Evolutionary conservation across 2,113 vertebrate species (phyloP), one percentile per base, ranked within the genome.

Genomic region (Orientallactaga bullata): DNA sequence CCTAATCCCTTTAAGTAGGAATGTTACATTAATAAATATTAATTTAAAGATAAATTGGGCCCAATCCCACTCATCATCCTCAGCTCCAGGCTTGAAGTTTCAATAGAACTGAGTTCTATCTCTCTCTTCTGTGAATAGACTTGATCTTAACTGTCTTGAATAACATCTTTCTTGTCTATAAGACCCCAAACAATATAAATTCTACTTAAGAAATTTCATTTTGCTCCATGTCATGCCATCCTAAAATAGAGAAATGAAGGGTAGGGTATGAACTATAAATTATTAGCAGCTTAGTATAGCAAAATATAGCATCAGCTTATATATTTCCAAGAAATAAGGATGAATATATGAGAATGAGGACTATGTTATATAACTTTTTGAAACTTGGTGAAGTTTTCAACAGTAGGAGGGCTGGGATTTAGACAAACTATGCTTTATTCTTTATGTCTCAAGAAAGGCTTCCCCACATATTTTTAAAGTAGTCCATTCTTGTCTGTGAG

Each of bases 391-490:
- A 79, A 93, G 73, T 30, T 76, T 18, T 5, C 51, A 82, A 42
- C n/a, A 91, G 32, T 24, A 81, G 47, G 37, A 78, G 20, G 2
- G 1, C 15, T 28, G 12, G 5, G 30, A 91, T 93, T 89, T 96
- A 11, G 12, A 85, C n/a, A 90, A 20, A 32, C 17, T 85, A 16
- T 26, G 17, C 32, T 78, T 66, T 30, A 80, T 68, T 3, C 7
- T 32, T 76, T 90, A 10, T 79, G 20, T 20, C 24, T 90, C 88
- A 28, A 65, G 37, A 65, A 87, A 90, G 18, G 76, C 5, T 30
- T 58, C 20, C 88, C 39, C 76, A 76, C 93, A 91, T 82, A 60
- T 42, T 58, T 85, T 90, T 47, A 32, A 60, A 61, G 39, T 47
- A 84, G 5, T 13, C 65, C 23, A n/a, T 42, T 3, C 30, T 80